Percentiles rank a stretch among this genome's conserved stretches.
Evolutionary conservation across 2,888 invertebrate species (phyloP).

Genomic region (Automeris io): DNA sequence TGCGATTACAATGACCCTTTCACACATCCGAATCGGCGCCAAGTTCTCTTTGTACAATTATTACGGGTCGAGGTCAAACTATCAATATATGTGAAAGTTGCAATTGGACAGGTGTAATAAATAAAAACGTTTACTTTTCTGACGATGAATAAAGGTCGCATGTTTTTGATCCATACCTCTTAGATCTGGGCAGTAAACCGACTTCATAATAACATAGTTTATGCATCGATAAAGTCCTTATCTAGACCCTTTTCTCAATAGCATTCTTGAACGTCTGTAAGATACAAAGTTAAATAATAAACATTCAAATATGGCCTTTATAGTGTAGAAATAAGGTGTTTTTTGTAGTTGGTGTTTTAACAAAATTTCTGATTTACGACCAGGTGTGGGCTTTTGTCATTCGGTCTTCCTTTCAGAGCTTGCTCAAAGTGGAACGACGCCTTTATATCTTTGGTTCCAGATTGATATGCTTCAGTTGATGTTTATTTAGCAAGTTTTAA

Average conservation of each 20-base stretch:
- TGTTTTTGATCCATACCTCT: conserved; percentile 35
- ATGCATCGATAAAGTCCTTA: conserved; percentile 68
- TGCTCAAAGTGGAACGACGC: conserved; percentile 57
- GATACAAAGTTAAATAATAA: conserved; percentile 36
- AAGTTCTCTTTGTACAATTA: background rate
- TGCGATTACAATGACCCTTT: too few species aligned
- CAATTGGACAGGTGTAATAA: conserved; percentile 57
- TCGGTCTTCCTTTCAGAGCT: conserved; percentile 50
- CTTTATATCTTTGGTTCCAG: conserved; percentile 42
- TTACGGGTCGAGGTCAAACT: background rate
- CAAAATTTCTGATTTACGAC: conserved; percentile 56
- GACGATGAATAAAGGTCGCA: conserved; percentile 41
- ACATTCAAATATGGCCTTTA: conserved; percentile 36
- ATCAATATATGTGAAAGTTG: conserved; percentile 23
- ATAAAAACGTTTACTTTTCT: conserved; percentile 50
- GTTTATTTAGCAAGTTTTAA: conserved; percentile 4
- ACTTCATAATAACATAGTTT: conserved; percentile 69
- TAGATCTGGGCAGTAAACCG: conserved; percentile 32
- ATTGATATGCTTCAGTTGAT: conserved; percentile 41
- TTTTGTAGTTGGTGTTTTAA: conserved; percentile 24
- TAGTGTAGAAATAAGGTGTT: conserved; percentile 30
- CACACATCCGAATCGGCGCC: background rate
- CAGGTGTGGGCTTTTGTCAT: conserved; percentile 50
- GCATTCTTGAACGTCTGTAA: conserved; percentile 45
- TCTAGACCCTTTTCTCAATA: conserved; percentile 64